Evolutionary conservation across 2,888 invertebrate genomes (phyloP), one percentile per base, ranked within the genome.

Genomic region (Phaedon cochleariae): DNA sequence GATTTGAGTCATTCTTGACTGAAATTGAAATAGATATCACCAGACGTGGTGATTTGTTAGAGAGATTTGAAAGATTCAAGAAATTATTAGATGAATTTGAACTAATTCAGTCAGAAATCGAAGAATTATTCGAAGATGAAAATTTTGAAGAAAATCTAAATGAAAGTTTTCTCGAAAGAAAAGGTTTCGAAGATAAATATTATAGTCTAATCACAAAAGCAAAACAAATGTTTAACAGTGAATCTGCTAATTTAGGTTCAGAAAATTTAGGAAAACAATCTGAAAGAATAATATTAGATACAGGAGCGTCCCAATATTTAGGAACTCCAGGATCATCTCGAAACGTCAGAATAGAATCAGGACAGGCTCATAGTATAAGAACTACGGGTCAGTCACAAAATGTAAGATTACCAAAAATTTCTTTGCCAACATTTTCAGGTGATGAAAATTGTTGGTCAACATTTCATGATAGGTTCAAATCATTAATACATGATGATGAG

Each of bases 401-500:
- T 49, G 60, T 60, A 12, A 18, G 52, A 20, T 52, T 60, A n/a
- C 60, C 60, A 15, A 51, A 41, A 53, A 60, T 60, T 41, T 60
- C 60, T 10, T 22, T 53, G 22, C 52, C 60, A 26, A 37, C 15
- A 52, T 60, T 60, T 21, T 4, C 17, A 29, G 34, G 60, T 60
- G 41, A 51, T 20, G 37, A 31, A 31, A 37, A 60, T 26, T 49
- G 51, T 20, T 60, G 60, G 60, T 21, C 60, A 34, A 26, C 51
- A 18, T 60, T 60, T 60, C 41, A 60, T 41, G 60, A 60, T 46
- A 34, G 51, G 52, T 60, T 34, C 29, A 52, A 51, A 60, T 60
- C 60, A 12, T 15, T 51, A n/a, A 59, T 49, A 51, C 41, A 60
- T 21, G 51, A 51, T 37, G 52, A 52, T 34, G 3, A 1, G n/a